These are phyloP conservation scores for Dipodomys ordii DNA, from an alignment of 2,113 vertebrate genomes.

Conservation along the genomic window DNA sequence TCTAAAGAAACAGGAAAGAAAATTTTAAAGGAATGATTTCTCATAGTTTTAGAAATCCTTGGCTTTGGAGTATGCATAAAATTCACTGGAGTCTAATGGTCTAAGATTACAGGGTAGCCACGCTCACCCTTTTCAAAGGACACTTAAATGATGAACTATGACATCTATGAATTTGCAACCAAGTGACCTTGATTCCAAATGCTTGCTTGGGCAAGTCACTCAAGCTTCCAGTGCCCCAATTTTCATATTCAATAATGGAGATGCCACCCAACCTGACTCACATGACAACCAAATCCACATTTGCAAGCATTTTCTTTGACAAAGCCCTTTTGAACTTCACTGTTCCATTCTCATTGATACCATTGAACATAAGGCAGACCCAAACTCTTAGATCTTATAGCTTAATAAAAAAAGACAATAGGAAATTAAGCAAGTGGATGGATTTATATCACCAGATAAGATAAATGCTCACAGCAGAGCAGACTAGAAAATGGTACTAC, in stretches of 20 bases:
- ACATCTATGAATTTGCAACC: not conserved
- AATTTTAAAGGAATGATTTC: slow-evolving; percentile 25
- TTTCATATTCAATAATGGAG: not conserved
- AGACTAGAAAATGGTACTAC: not conserved
- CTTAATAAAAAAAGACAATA: slow-evolving; percentile 21
- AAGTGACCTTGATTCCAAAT: slow-evolving; percentile 2
- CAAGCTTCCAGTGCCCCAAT: not conserved
- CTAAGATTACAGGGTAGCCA: slow-evolving; percentile 24
- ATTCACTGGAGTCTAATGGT: slow-evolving; percentile 53
- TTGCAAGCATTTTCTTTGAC: slow-evolving; percentile 16
- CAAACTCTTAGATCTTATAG: not conserved
- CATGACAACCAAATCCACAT: slow-evolving; percentile 36
- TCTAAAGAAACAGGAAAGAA: slow-evolving; percentile 27
- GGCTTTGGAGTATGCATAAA: slow-evolving; percentile 15
- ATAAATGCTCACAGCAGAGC: not conserved
- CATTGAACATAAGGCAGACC: not conserved
- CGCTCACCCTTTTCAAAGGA: not conserved
- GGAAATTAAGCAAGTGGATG: slow-evolving; percentile 22
- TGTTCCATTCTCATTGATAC: not conserved
- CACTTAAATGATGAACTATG: not conserved
- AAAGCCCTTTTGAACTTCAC: slow-evolving; percentile 21
- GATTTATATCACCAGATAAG: not conserved
- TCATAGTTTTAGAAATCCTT: slow-evolving; percentile 41
- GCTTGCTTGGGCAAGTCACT: not conserved
- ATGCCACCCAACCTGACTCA: not conserved